Evolutionary conservation across 2,797 vertebrate species (phyloP), one percentile per base, ranked within the genome.

Genomic region (Sitta carolinensis): DNA sequence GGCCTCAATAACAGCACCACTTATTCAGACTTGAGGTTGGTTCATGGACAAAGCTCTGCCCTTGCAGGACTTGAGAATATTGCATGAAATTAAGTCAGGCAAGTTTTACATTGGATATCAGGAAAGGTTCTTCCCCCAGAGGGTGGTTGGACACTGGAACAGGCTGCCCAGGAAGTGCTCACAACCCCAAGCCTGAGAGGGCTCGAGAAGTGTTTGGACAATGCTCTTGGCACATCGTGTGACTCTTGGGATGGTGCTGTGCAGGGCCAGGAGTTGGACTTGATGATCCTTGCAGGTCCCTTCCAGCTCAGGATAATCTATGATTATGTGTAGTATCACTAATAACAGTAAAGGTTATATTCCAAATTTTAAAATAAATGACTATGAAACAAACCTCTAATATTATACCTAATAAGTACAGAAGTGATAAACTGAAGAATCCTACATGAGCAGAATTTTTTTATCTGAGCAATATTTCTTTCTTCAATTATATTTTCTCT

Each of bases 221-320:
- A 23, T 12, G 16, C 23, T 43, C 26, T n/a, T 2, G 2, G 17
- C 30, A 52, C 29, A 30, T 0, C 11, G 21, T 26, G 18, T 10
- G 30, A 23, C 25, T 27, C 45, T 10, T 70, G 34, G 26, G 10
- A 64, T 32, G 3, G 6, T 42, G 1, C 18, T 75, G 21, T 32
- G 45, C 21, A 66, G 11, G 45, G 45, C 26, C 18, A 32, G 50
- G 42, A 70, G 30, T 0, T 55, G 42, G 30, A 48, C 30, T 61
- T 4, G 0, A 16, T 42, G 15, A 21, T 36, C 22, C 16, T 43
- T n/a, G 19, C 55, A 26, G 7, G 19, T 19, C 42, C 18, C 36
- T 62, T 82, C 48, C 32, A 36, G 5, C 42, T 36, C 48, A 68
- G 36, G 22, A 50, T 29, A 50, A 50, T 68, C 36, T 58, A 3